Evolutionary conservation across 2,113 vertebrate species (phyloP), one percentile per base, ranked within the genome.

Genomic region (Sinocyclocheilus grahami): DNA sequence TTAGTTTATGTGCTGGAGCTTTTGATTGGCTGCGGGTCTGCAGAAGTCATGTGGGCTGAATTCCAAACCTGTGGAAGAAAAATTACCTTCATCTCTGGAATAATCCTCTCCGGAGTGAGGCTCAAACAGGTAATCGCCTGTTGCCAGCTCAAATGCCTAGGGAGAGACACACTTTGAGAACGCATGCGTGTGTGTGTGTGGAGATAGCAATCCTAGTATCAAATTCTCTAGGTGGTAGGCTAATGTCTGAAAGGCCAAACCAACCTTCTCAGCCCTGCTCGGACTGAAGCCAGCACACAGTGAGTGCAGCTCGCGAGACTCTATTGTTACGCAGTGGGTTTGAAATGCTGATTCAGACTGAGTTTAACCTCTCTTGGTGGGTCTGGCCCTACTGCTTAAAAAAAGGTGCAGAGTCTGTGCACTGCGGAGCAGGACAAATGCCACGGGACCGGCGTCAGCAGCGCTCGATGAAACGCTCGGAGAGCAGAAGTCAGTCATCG

Each of bases 51-150:
- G 8, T 71, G 16, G 16, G 67, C 20, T 33, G 9, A 72, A 72
- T 72, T 37, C 71, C 37, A n/a, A 33, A 27, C 5, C 78, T 81
- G 60, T 13, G 60, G 83, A n/a, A 63, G 46, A 55, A 51, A 33
- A 39, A 90, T 87, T 74, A 98, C 97, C 98, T 98, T 99, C 98
- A 92, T 99, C 98, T 88, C 98, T 94, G 60, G 97, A 97, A 91
- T 99, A 99, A 88, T 99, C 97, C 85, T 98, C 98, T 79, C 98
- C 98, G 13, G 98, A 99, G 84, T 99, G 97, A 53, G 98, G 98
- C 51, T 99, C 98, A 27, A 99, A 99, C 82, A 99, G 92, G 88
- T 99, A 99, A 92, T 99, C 98, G 67, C 98, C 98, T 2, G 98
- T 99, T 27, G 97, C 97, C 69, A 99, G 91, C 89, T 99, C 98